These are phyloP conservation scores for Odontamblyopus rebecca DNA, from an alignment of 2,797 vertebrate species.

Conservation along the genomic window DNA sequence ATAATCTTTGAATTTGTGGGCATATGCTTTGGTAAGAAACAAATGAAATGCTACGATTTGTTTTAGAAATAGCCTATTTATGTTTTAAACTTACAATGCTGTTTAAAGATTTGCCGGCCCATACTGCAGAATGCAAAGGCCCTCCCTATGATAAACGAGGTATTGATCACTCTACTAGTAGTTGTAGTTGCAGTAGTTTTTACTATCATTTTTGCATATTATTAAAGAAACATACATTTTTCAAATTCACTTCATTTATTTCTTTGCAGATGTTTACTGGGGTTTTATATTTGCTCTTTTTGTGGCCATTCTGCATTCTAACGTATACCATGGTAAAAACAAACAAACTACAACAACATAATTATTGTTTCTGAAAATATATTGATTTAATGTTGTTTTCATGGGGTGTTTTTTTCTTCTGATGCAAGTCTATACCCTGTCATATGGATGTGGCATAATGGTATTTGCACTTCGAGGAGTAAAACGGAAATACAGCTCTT, in stretches of 20 bases:
- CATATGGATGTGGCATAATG: conserved; percentile 67
- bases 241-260: background rate
- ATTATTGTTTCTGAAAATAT: background rate
- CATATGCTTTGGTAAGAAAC: conserved; percentile 50
- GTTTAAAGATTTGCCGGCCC: conserved; percentile 57
- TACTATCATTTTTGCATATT: background rate
- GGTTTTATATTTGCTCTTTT: conserved; percentile 64
- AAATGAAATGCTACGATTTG: background rate
- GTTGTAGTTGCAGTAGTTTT: background rate
- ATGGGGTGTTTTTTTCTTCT: conserved; percentile 23
- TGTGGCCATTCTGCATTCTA: conserved; percentile 52
- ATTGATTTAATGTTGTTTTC: background rate
- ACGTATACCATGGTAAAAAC: conserved; percentile 57
- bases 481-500: conserved; percentile 57
- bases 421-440: conserved; percentile 66
- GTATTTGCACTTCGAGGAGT: conserved; percentile 65
- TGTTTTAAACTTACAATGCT: background rate
- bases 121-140: conserved; percentile 63
- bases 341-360: too few species aligned
- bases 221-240: background rate
- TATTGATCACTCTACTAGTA: conserved; percentile 20
- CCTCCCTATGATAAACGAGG: conserved; percentile 62
- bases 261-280: conserved; percentile 59
- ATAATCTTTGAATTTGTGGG: conserved; percentile 63
- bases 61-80: background rate